Evolutionary conservation across 1,140 invertebrate genomes (phyloP).

Genomic region (Thrips palmi): DNA sequence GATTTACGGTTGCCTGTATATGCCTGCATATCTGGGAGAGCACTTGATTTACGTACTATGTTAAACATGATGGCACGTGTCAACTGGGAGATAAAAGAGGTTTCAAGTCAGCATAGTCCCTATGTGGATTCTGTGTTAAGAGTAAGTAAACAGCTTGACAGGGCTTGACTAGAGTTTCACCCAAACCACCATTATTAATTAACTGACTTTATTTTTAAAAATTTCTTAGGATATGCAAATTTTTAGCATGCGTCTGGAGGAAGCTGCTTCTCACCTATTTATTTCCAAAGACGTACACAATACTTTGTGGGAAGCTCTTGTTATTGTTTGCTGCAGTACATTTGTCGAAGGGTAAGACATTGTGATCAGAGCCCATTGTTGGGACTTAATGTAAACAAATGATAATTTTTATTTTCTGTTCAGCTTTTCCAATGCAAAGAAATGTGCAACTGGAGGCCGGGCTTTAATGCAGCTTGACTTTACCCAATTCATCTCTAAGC

Average conservation of each 20-base stretch:
- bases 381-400: neutral
- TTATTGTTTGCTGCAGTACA: conserved; percentile 62
- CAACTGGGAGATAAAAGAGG: conserved; percentile 90
- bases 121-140: conserved; percentile 62
- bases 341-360: conserved; percentile 73
- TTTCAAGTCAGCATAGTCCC: conserved; percentile 84
- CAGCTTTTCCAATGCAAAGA: conserved; percentile 73
- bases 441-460: conserved; percentile 89
- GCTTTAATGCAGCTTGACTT: conserved; percentile 97
- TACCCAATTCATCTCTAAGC: conserved; percentile 79
- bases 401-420: conserved; percentile 16
- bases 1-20: conserved; percentile 73
- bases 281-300: conserved; percentile 48
- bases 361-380: neutral
- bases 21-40: conserved; percentile 56
- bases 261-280: conserved; percentile 42
- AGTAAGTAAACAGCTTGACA: conserved; percentile 22
- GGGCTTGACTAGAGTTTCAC: neutral
- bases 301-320: conserved; percentile 71
- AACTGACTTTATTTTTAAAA: conserved; percentile 3
- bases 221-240: conserved; percentile 48
- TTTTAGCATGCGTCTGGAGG: conserved; percentile 56
- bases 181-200: neutral
- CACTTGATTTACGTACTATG: conserved; percentile 62
- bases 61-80: conserved; percentile 75